These are phyloP conservation scores for Pherbina coryleti DNA, from an alignment of 2,888 invertebrate genomes.

Conservation along the genomic window DNA sequence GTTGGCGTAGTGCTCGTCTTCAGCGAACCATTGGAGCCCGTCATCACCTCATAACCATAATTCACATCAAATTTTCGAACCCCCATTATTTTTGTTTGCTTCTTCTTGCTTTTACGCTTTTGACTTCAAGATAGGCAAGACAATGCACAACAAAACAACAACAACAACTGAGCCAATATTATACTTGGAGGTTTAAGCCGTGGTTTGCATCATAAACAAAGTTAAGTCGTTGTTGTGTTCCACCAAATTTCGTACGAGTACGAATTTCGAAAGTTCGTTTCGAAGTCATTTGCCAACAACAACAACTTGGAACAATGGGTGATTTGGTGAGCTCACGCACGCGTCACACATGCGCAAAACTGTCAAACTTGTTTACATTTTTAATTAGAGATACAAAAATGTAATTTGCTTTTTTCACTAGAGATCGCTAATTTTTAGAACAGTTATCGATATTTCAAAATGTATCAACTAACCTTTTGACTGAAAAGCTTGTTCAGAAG, in stretches of 20 bases:
- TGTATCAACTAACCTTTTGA: no score
- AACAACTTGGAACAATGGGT: slow-evolving; percentile 2
- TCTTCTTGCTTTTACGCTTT: background rate
- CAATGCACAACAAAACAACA: slow-evolving; percentile 8
- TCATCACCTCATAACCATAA: slow-evolving; percentile 33
- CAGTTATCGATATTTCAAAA: no score
- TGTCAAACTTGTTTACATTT: slow-evolving; percentile 7
- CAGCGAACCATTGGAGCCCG: slow-evolving; percentile 26
- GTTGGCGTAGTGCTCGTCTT: background rate
- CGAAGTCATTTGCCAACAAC: background rate
- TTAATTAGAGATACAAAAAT: background rate
- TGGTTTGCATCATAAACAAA: slow-evolving; percentile 21
- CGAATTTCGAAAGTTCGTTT: slow-evolving; percentile 23
- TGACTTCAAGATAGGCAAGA: background rate
- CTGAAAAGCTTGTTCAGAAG: no score
- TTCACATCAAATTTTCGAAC: slow-evolving; percentile 32
- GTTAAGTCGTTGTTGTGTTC: background rate
- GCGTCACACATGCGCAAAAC: background rate
- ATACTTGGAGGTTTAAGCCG: background rate
- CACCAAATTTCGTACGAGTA: background rate
- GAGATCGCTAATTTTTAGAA: background rate
- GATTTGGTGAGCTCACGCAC: background rate
- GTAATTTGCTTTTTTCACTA: background rate
- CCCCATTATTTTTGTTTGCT: slow-evolving; percentile 7
- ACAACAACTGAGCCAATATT: slow-evolving; percentile 19